Conservation (phyloP, 2,888 invertebrate genomes). For the Dione juno region DNA sequence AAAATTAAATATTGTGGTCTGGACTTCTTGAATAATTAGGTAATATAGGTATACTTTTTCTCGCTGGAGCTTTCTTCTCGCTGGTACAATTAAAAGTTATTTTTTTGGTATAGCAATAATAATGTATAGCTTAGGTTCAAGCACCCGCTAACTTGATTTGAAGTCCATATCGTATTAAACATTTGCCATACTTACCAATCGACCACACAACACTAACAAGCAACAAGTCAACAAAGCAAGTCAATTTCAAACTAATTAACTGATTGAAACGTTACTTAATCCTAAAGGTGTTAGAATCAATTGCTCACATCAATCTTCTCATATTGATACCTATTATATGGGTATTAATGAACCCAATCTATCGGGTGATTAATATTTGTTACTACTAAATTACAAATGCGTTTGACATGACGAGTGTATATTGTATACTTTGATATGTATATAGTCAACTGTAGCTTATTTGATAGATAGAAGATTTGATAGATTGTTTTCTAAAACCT, state of each 20-base stretch:
- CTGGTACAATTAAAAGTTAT: too few species aligned
- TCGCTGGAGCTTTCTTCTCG: too few species aligned
- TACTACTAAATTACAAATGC: neutral
- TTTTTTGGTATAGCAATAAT: too few species aligned
- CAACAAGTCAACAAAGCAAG: slow-evolving; percentile 15
- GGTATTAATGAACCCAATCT: slow-evolving; percentile 33
- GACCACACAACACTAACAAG: neutral
- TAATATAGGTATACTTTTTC: too few species aligned
- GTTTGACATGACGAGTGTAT: neutral
- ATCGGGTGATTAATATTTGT: slow-evolving; percentile 34
- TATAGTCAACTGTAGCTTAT: too few species aligned
- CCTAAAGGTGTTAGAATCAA: slow-evolving; percentile 27
- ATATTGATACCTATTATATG: slow-evolving; percentile 34
- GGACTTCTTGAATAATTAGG: too few species aligned
- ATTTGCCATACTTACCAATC: neutral
- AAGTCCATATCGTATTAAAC: neutral
- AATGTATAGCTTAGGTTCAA: too few species aligned
- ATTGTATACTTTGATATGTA: neutral
- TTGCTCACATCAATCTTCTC: slow-evolving; percentile 29
- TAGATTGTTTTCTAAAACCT: too few species aligned
- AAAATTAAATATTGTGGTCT: too few species aligned
- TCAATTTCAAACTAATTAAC: slow-evolving; percentile 22
- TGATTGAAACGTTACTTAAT: slow-evolving; percentile 18
- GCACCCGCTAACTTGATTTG: neutral
- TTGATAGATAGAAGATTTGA: too few species aligned